phyloP scores from a whole-genome alignment of 2,888 invertebrate species.

The Eudemis profundana region DNA sequence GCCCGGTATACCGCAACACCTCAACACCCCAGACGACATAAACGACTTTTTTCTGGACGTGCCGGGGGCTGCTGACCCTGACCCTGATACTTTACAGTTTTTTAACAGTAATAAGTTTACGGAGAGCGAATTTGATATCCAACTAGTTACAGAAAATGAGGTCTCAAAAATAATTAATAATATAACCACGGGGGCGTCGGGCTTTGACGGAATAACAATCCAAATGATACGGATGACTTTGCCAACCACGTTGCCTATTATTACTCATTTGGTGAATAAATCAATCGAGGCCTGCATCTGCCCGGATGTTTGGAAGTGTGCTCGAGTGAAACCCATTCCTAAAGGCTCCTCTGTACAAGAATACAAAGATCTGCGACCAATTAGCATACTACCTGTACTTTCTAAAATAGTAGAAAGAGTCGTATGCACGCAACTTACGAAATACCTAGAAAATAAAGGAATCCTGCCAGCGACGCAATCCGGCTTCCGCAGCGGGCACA shows the following conservation, averaged over 20 bases:
- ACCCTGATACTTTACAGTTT: not conserved
- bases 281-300: not conserved
- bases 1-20: slow-evolving; percentile 6
- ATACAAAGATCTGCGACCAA: slow-evolving; percentile 7
- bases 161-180: slow-evolving; percentile 3
- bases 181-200: slow-evolving; percentile 10
- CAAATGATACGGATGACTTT: slow-evolving; percentile 16
- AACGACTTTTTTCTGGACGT: slow-evolving; percentile 13
- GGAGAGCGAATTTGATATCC: not conserved
- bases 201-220: slow-evolving; percentile 11
- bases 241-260: slow-evolving; percentile 1
- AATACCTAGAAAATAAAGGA: slow-evolving; percentile 34
- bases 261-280: slow-evolving; percentile 6
- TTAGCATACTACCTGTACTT: slow-evolving; percentile 19
- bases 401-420: slow-evolving; percentile 12
- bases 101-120: slow-evolving; percentile 9
- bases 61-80: not conserved
- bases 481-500: slow-evolving; percentile 41
- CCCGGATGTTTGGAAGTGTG: slow-evolving; percentile 15
- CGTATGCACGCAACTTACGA: slow-evolving; percentile 9
- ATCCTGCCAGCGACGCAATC: slow-evolving; percentile 41
- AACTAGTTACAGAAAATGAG: not conserved
- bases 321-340: slow-evolving; percentile 16
- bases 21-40: not conserved
- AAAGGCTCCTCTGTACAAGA: slow-evolving; percentile 7